Percentiles rank a stretch among this genome's conserved stretches.
Evolutionary conservation across 2,888 invertebrate species (phyloP).

Genomic region (Drosophila pseudotalamancana): DNA sequence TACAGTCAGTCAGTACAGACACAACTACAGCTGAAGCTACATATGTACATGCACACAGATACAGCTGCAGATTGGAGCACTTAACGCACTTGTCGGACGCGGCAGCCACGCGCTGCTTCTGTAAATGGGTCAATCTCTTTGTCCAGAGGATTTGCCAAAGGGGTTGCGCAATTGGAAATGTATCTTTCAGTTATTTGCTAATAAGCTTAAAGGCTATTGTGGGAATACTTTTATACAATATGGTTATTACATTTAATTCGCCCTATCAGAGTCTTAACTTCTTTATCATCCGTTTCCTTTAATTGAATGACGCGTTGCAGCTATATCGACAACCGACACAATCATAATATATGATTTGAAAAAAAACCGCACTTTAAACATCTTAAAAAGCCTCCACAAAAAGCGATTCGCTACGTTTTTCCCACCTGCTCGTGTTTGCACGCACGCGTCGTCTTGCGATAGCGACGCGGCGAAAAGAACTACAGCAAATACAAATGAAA

Average conservation of each 20-base stretch:
- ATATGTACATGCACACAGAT: background rate
- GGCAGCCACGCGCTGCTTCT: constrained; percentile 22
- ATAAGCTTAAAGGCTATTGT: no score
- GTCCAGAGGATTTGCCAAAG: background rate
- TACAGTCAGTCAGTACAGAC: constrained; percentile 10
- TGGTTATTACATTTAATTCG: background rate
- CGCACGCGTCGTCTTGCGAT: constrained; percentile 47
- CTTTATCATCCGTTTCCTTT: background rate
- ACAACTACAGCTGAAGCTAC: constrained; percentile 11
- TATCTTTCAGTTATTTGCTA: background rate
- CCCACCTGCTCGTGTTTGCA: constrained; percentile 30
- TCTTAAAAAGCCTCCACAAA: background rate
- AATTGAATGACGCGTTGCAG: background rate
- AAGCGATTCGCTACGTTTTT: constrained; percentile 3
- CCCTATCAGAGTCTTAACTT: background rate
- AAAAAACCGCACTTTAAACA: background rate
- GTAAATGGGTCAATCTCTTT: constrained; percentile 50
- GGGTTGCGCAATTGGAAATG: background rate
- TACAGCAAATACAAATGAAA: constrained; percentile 57
- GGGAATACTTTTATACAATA: no score
- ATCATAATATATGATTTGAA: background rate
- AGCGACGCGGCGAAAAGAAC: constrained; percentile 23
- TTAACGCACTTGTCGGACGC: constrained; percentile 31
- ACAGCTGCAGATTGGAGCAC: constrained; percentile 12
- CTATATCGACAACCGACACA: background rate